Evolutionary conservation across 1,140 invertebrate species (phyloP).

Genomic region (Caerostris extrusa): DNA sequence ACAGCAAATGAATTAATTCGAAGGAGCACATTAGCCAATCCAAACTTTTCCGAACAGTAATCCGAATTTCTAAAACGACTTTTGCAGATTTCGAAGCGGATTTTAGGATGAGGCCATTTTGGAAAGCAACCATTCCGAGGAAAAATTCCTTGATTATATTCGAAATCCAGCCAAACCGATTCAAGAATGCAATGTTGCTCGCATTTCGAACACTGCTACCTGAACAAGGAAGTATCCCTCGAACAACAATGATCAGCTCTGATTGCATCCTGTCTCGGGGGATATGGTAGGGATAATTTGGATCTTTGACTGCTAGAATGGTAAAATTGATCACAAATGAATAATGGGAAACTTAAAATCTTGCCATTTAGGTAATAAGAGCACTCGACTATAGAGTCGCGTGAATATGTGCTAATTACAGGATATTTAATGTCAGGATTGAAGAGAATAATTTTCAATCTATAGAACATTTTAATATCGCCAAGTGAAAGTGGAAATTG

Average conservation of each 20-base stretch:
- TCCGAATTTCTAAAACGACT: not conserved
- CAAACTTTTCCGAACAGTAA: not conserved
- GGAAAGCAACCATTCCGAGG: not conserved
- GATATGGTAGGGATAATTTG: slow-evolving; percentile 2
- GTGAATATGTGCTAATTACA: slow-evolving; percentile 23
- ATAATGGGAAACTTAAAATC: not conserved
- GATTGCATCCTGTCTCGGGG: slow-evolving; percentile 49
- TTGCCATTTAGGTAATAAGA: not conserved
- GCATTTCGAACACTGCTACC: not conserved
- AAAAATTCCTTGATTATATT: not conserved
- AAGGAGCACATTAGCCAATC: not conserved
- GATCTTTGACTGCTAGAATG: not conserved
- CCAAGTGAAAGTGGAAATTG: too few species aligned
- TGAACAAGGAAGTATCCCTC: not conserved
- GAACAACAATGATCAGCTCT: slow-evolving; percentile 40
- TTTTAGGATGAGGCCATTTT: not conserved
- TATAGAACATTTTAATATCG: too few species aligned
- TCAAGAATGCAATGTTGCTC: not conserved
- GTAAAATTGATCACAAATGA: not conserved
- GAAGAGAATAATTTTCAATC: too few species aligned
- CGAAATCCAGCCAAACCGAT: not conserved
- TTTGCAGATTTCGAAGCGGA: not conserved
- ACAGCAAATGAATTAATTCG: not conserved
- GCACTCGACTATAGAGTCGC: not conserved
- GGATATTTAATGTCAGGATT: not conserved